phyloP scores from a whole-genome alignment of 2,888 invertebrate genomes.

The Meghimatium bilineatum region DNA sequence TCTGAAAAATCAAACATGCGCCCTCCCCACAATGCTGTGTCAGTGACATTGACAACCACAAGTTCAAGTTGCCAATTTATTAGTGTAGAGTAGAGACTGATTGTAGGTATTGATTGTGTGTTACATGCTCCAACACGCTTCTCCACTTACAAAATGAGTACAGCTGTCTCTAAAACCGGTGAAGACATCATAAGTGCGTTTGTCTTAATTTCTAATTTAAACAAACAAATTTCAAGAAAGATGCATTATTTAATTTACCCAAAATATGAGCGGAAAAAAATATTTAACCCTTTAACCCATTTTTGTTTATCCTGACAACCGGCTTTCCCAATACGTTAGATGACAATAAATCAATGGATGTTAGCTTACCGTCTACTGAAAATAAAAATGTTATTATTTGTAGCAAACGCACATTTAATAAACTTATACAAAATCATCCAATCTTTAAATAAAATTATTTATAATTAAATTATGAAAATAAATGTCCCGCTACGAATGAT shows the following conservation, averaged over 20 bases:
- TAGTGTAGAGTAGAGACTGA: no score
- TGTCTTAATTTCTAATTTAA: background rate
- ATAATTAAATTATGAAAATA: background rate
- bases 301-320: slow-evolving; percentile 21
- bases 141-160: background rate
- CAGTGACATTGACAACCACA: background rate
- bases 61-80: background rate
- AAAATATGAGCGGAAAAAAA: background rate
- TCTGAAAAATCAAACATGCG: background rate
- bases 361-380: background rate
- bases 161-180: background rate
- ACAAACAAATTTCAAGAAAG: background rate
- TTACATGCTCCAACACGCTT: background rate
- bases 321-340: background rate
- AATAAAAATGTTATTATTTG: background rate
- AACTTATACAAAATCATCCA: no score
- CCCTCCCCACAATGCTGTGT: background rate
- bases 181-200: background rate
- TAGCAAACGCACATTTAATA: no score
- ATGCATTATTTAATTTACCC: background rate
- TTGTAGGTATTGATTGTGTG: background rate
- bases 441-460: background rate
- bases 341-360: background rate
- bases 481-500: background rate
- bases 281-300: no score